Evolutionary conservation across 2,113 vertebrate species (phyloP).

Genomic region (Heterocephalus glaber): DNA sequence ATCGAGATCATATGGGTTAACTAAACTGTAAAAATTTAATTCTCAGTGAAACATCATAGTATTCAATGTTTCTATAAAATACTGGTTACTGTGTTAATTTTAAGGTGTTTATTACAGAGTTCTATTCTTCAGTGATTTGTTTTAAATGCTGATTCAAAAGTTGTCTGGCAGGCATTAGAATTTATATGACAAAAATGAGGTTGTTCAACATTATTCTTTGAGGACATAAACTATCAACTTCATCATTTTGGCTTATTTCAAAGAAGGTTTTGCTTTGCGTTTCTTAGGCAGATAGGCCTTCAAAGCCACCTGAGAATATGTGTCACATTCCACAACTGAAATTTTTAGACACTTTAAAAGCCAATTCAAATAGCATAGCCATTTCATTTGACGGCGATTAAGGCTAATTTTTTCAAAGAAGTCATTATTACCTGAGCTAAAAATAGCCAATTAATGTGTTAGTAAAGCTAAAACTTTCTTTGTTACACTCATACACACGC

Average conservation of each 20-base stretch:
- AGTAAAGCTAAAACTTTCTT: neutral
- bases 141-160: neutral
- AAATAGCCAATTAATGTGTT: neutral
- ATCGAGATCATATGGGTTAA: slow-evolving; percentile 41
- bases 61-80: slow-evolving; percentile 13
- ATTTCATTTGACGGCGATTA: neutral
- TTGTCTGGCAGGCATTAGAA: neutral
- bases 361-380: neutral
- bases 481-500: too few relatives aligned
- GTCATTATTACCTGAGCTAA: neutral
- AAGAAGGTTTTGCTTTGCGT: neutral
- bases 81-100: neutral
- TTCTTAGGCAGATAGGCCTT: neutral
- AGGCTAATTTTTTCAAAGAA: slow-evolving; percentile 17
- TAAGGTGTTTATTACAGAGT: neutral
- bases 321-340: neutral
- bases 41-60: neutral
- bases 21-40: slow-evolving; percentile 16
- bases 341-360: slow-evolving; percentile 1
- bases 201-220: neutral
- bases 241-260: neutral
- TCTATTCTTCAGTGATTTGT: neutral
- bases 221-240: neutral
- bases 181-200: neutral
- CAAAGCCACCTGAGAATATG: neutral